These are phyloP conservation scores for Brachyptera risi DNA, from an alignment of 2,888 invertebrate genomes.

Conservation along the genomic window DNA sequence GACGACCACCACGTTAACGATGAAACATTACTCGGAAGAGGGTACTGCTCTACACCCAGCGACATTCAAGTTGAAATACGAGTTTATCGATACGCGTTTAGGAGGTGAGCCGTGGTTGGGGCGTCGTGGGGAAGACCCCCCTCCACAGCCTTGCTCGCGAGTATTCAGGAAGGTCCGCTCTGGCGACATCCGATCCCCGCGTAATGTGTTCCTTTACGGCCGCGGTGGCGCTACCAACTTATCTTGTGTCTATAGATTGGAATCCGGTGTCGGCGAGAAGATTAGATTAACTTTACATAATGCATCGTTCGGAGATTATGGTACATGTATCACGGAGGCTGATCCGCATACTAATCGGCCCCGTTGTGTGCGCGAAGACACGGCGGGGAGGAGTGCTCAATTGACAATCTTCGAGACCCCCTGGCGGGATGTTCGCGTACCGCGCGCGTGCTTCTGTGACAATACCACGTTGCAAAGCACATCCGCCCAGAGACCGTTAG, in stretches of 20 bases:
- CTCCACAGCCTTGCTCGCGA: constrained; percentile 53
- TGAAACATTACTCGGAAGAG: constrained; percentile 57
- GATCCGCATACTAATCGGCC: constrained; percentile 70
- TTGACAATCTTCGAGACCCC: constrained; percentile 64
- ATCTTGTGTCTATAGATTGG: constrained; percentile 73
- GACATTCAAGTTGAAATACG: constrained; percentile 64
- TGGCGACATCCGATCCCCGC: constrained; percentile 61
- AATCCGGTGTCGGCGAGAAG: constrained; percentile 56
- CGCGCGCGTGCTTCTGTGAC: constrained; percentile 76
- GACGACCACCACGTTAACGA: constrained; percentile 47
- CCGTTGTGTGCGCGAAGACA: constrained; percentile 48
- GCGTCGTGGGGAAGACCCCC: constrained; percentile 43
- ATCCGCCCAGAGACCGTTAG: constrained; percentile 51
- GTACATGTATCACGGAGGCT: constrained; percentile 62
- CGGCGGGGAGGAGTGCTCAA: constrained; percentile 48
- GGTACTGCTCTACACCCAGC: constrained; percentile 79
- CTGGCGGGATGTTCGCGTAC: constrained; percentile 66
- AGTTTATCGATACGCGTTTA: constrained; percentile 76
- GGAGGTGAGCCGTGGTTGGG: constrained; percentile 63
- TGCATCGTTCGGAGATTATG: constrained; percentile 65
- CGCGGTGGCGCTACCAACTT: constrained; percentile 73
- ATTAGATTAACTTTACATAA: constrained; percentile 64
- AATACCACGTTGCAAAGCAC: constrained; percentile 54
- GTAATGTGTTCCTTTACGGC: constrained; percentile 78
- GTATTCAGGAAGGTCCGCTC: constrained; percentile 50